Evolutionary conservation across 1,140 invertebrate species (phyloP), one percentile per base, ranked within the genome.

Genomic region (Macrobrachium nipponense): DNA sequence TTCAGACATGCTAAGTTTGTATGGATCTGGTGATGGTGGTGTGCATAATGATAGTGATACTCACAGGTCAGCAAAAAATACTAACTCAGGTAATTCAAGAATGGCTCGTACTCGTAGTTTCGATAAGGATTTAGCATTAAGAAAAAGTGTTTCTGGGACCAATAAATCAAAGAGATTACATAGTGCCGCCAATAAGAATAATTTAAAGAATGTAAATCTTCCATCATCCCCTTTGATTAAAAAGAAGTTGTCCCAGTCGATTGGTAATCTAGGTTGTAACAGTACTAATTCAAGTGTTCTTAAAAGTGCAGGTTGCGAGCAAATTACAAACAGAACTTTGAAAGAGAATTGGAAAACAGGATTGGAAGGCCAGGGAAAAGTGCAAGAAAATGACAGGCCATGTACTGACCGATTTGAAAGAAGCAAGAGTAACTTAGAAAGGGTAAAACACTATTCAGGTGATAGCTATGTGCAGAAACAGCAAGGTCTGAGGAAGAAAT

Each of bases 61-160:
- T 20, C 78, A 80, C n/a, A 80, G 78, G 44, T 80, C 78, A 64
- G 62, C 7, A 61, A n/a, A 51, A 18, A 61, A 23, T n/a, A 75
- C 23, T 75, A 27, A 70, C n/a, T 68, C 80, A 73, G 60, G 15
- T n/a, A 75, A 23, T 80, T 36, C 68, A 86, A 80, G 60, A 58
- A 61, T 79, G 68, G 36, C 75, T 15, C 84, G 84, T 80, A 44
- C 84, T 27, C 43, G 44, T 62, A 86, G 84, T 36, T 86, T 79
- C 80, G 84, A 86, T 80, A 64, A 61, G n/a, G 60, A 80, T 80
- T 17, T 64, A 62, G n/a, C 44, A 12, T 58, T 6, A 12, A 75
- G 15, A n/a, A 82, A 75, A 43, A 82, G 70, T 75, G 70, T 10
- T 14, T 61, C 20, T 44, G 70, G 14, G 18, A 27, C 43, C 10